These are phyloP conservation scores for Argya squamiceps DNA, from an alignment of 2,797 vertebrate species.

Conservation along the genomic window DNA sequence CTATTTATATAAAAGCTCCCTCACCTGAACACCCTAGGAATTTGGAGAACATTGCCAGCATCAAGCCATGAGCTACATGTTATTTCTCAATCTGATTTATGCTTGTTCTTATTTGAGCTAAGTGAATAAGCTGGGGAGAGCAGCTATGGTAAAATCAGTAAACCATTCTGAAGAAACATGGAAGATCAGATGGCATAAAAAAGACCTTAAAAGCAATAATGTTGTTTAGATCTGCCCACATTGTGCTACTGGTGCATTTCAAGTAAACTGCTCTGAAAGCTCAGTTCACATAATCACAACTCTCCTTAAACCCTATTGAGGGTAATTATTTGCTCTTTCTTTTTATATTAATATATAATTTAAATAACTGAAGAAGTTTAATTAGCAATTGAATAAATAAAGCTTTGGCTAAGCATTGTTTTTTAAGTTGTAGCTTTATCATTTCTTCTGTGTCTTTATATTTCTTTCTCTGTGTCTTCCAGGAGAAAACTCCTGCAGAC, in stretches of 20 bases:
- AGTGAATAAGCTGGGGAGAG: background rate
- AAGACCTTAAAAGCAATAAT: background rate
- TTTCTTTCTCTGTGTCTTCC: background rate
- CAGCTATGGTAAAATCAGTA: background rate
- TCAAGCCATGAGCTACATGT: background rate
- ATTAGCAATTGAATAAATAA: background rate
- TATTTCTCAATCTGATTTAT: background rate
- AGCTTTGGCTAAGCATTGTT: background rate
- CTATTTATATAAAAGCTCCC: background rate
- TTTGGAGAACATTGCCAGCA: background rate
- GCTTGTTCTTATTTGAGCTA: background rate
- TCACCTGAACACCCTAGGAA: background rate
- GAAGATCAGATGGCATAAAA: background rate
- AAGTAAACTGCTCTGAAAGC: background rate
- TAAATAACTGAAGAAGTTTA: background rate
- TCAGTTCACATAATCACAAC: background rate
- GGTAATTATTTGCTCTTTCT: background rate
- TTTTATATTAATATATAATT: background rate
- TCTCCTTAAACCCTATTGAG: background rate
- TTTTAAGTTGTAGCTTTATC: background rate
- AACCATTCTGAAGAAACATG: background rate
- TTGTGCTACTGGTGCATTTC: background rate
- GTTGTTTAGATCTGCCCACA: background rate
- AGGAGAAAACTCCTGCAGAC: constrained; percentile 75
- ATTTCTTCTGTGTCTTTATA: background rate